These are phyloP conservation scores for Folsomia candida DNA, from an alignment of 2,888 invertebrate species.

Conservation along the genomic window DNA sequence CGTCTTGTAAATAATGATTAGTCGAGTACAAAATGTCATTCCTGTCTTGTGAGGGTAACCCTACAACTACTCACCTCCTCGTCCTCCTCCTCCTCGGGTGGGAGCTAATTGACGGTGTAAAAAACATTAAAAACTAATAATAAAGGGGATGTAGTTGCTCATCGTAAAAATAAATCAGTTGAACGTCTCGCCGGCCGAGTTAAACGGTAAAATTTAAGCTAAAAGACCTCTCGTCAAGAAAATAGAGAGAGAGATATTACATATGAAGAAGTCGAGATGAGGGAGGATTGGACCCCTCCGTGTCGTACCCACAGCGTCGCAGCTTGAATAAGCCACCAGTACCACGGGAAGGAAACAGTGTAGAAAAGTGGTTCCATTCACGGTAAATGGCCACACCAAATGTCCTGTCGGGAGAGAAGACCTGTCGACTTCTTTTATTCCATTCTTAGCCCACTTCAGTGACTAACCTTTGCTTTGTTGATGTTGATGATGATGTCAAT, in stretches of 20 bases:
- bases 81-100: neutral
- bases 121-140: conserved; percentile 7
- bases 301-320: conserved; percentile 3
- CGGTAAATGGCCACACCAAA: neutral
- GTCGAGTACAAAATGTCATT: no score
- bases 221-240: no score
- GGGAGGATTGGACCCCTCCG: conserved; percentile 3
- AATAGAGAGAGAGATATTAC: neutral
- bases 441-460: conserved; percentile 11
- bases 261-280: neutral
- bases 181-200: neutral
- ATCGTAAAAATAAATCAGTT: conserved; percentile 13
- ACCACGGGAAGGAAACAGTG: neutral
- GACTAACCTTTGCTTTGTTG: conserved; percentile 10
- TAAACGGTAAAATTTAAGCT: no score
- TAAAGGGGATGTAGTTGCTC: neutral
- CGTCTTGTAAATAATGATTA: no score
- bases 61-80: no score
- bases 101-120: conserved; percentile 9
- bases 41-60: no score
- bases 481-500: conserved; percentile 21
- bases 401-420: neutral
- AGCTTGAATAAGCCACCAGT: conserved; percentile 14
- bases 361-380: conserved; percentile 10
- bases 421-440: conserved; percentile 16